Conservation (phyloP, 2,113 vertebrate genomes). For the Pterocles gutturalis region DNA sequence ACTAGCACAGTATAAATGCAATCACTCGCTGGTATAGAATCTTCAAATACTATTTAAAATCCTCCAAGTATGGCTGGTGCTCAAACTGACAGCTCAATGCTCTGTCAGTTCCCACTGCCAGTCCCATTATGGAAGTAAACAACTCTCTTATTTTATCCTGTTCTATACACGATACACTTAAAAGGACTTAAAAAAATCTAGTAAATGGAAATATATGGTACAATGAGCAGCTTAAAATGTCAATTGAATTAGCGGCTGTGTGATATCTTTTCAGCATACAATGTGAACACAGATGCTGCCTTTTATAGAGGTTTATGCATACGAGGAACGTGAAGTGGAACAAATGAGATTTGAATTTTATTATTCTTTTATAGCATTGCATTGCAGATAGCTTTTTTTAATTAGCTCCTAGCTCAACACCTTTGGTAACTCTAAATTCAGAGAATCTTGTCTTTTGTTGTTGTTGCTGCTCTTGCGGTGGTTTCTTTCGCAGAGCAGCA, state of each 20-base stretch:
- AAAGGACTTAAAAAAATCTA: conserved; percentile 49
- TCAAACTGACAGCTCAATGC: conserved; percentile 56
- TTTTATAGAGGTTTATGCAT: conserved; percentile 71
- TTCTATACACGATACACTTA: conserved; percentile 47
- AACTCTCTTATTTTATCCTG: conserved; percentile 43
- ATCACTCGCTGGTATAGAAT: conserved; percentile 42
- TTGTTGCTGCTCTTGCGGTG: not conserved
- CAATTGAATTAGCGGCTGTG: conserved; percentile 54
- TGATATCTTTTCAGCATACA: conserved; percentile 37
- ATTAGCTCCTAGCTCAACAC: conserved; percentile 73
- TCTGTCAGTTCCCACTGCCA: conserved; percentile 27
- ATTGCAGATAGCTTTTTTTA: conserved; percentile 67
- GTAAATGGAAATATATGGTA: conserved; percentile 71
- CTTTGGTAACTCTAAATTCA: conserved; percentile 71
- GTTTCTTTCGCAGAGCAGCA: not conserved
- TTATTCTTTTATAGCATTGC: conserved; percentile 73
- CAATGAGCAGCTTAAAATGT: conserved; percentile 67
- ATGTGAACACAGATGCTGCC: conserved; percentile 43
- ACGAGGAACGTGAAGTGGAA: conserved; percentile 70
- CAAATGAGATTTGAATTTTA: conserved; percentile 81
- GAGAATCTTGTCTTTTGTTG: not conserved
- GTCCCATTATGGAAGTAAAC: conserved; percentile 34
- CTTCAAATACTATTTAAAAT: conserved; percentile 58
- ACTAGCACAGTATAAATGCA: conserved; percentile 39
- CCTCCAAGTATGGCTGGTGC: conserved; percentile 18